A percentile compares a stretch with the other conserved stretches of the same genome.
Conservation (phyloP, 2,888 invertebrate genomes). For the Aspidapion aeneum region DNA sequence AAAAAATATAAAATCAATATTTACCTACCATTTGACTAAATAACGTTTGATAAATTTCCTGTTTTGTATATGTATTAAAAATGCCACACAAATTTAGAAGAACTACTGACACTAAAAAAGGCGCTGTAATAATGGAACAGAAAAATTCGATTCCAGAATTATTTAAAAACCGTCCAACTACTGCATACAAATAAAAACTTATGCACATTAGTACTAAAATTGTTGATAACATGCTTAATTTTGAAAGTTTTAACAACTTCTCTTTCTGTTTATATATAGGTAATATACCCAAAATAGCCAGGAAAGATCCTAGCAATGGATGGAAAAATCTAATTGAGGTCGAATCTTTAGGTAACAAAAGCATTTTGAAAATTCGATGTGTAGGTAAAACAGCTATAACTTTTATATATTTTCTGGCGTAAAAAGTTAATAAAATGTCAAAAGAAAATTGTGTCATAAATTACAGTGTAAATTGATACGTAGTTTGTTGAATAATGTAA, state of each 20-base stretch:
- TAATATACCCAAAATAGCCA: neutral
- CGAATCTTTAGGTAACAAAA: too few species aligned
- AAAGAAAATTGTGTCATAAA: too few species aligned
- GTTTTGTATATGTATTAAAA: neutral
- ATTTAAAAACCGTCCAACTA: neutral
- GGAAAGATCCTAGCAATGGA: too few species aligned
- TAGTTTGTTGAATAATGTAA: too few species aligned
- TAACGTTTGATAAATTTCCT: neutral
- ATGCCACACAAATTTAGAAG: neutral
- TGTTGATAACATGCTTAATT: neutral
- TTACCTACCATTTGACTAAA: neutral
- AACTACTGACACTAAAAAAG: neutral
- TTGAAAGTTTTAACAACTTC: neutral
- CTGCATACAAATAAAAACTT: neutral
- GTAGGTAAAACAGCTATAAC: too few species aligned
- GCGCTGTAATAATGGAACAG: neutral
- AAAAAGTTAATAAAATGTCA: too few species aligned
- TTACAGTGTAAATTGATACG: too few species aligned
- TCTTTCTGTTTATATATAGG: neutral
- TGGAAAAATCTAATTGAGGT: too few species aligned
- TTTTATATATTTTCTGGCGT: too few species aligned
- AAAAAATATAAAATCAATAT: too few species aligned
- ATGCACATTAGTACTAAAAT: neutral
- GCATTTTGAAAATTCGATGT: too few species aligned
- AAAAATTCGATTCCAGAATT: neutral